A percentile compares a stretch with the other conserved stretches of the same genome.
Evolutionary conservation across 2,888 invertebrate species (phyloP).

Genomic region (Lepidocyrtinus sp.): DNA sequence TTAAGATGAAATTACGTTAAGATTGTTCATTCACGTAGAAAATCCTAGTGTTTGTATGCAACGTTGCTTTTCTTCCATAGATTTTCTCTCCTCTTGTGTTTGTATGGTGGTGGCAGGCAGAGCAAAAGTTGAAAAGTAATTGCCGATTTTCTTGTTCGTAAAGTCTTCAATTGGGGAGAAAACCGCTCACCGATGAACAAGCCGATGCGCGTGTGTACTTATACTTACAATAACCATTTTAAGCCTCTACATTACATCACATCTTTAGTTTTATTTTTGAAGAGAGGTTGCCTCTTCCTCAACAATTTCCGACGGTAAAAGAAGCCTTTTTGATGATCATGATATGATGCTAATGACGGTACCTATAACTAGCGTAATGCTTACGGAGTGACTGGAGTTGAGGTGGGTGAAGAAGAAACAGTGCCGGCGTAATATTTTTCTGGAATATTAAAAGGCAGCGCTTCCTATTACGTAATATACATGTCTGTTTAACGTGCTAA

Average conservation of each 20-base stretch:
- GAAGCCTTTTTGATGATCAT: background rate
- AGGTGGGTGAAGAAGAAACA: slow-evolving; percentile 29
- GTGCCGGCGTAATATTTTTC: slow-evolving; percentile 15
- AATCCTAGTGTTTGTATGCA: slow-evolving; percentile 56
- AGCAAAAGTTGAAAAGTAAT: slow-evolving; percentile 60
- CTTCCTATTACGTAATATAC: slow-evolving; percentile 55
- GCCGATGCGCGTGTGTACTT: slow-evolving; percentile 46
- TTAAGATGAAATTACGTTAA: too few relatives aligned
- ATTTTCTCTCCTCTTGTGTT: background rate
- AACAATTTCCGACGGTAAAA: slow-evolving; percentile 1
- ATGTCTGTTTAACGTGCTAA: slow-evolving; percentile 59
- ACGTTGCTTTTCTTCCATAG: slow-evolving; percentile 30
- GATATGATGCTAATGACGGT: background rate
- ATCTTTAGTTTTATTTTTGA: background rate
- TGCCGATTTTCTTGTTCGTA: slow-evolving; percentile 58
- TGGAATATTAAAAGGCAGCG: slow-evolving; percentile 48
- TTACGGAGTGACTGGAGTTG: slow-evolving; percentile 6
- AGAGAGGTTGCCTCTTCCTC: background rate
- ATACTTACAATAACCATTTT: background rate
- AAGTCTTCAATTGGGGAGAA: slow-evolving; percentile 58
- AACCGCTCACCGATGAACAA: slow-evolving; percentile 52
- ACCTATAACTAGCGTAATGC: slow-evolving; percentile 11
- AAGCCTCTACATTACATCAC: background rate
- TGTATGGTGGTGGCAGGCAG: slow-evolving; percentile 55
- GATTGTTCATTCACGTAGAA: slow-evolving; percentile 59